A percentile compares a stretch with the other conserved stretches of the same genome.
Evolutionary conservation across 2,888 invertebrate genomes (phyloP).

Genomic region (Ernsta delagoae): DNA sequence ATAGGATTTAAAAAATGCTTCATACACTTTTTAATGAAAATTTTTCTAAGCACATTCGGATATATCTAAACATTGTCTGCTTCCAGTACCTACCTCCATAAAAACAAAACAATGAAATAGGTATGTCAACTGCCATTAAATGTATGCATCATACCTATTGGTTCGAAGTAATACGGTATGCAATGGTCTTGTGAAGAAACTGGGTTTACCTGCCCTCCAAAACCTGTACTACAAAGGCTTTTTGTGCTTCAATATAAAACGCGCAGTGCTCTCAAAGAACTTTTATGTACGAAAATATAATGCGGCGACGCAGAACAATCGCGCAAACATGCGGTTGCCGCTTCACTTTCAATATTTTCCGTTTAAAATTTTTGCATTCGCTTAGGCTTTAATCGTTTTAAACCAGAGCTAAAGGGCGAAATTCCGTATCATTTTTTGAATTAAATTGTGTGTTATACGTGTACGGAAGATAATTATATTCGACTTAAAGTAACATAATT

Average conservation of each 20-base stretch:
- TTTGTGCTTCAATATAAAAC: slow-evolving; percentile 30
- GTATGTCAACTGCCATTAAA: neutral
- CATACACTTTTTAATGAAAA: no score
- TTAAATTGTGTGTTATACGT: no score
- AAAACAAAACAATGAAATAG: no score
- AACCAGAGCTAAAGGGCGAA: neutral
- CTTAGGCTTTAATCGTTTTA: neutral
- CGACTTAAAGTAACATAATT: no score
- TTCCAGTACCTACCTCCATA: no score
- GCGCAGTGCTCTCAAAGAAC: slow-evolving; percentile 34
- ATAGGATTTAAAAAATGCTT: no score
- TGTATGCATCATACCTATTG: neutral
- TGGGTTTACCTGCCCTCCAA: neutral
- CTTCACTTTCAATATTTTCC: neutral
- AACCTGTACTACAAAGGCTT: slow-evolving; percentile 27
- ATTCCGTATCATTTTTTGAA: neutral
- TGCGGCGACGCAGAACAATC: slow-evolving; percentile 25
- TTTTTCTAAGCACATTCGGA: no score
- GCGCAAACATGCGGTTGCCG: slow-evolving; percentile 21
- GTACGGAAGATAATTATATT: no score
- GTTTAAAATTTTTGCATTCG: neutral
- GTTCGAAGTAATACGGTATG: neutral
- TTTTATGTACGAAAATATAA: slow-evolving; percentile 34
- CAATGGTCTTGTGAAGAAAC: slow-evolving; percentile 6
- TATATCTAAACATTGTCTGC: no score